Percentiles rank a stretch among this genome's conserved stretches.
Evolutionary conservation across 2,888 invertebrate genomes (phyloP).

Genomic region (Oligia latruncula): DNA sequence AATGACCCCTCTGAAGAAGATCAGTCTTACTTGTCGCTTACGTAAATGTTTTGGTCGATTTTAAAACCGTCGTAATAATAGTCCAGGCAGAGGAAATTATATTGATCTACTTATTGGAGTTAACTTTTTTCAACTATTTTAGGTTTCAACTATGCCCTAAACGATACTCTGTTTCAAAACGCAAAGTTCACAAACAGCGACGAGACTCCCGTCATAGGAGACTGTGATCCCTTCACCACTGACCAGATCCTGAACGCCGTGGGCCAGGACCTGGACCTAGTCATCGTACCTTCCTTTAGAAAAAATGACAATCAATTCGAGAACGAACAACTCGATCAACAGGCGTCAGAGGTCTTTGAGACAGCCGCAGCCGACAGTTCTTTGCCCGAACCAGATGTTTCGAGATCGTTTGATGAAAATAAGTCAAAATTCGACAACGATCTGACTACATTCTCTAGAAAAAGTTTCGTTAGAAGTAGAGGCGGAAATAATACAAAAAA

Average conservation of each 20-base stretch:
- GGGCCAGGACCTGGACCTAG: constrained; percentile 41
- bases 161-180: constrained; percentile 47
- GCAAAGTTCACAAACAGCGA: constrained; percentile 32
- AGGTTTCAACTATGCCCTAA: constrained; percentile 60
- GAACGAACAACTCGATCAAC: constrained; percentile 12
- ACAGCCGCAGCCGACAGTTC: constrained; percentile 32
- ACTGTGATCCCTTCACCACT: constrained; percentile 44
- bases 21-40: neutral
- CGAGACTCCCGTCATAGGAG: constrained; percentile 20
- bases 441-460: constrained; percentile 22
- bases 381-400: constrained; percentile 31
- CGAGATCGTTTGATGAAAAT: constrained; percentile 33
- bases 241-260: constrained; percentile 54
- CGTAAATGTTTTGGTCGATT: neutral
- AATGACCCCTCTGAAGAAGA: neutral
- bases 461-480: neutral
- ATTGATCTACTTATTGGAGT: neutral
- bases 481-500: neutral
- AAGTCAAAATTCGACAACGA: constrained; percentile 42
- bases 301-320: constrained; percentile 1
- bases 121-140: neutral
- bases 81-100: neutral
- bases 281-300: constrained; percentile 39
- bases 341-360: constrained; percentile 30
- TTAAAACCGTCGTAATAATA: neutral